Evolutionary conservation across 2,113 vertebrate genomes (phyloP).

Genomic region (Calidris pugnax): DNA sequence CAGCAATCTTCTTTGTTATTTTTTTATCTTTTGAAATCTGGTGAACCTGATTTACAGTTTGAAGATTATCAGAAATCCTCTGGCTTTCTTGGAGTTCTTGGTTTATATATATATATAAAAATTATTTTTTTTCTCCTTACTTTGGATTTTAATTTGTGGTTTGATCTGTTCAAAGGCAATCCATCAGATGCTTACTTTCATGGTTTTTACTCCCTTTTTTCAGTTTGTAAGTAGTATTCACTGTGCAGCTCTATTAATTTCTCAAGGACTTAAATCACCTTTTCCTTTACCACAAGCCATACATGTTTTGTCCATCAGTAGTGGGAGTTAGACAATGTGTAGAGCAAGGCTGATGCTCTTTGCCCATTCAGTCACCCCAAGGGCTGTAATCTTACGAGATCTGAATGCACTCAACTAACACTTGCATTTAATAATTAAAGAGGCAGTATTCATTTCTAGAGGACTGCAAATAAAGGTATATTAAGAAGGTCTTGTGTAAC

Average conservation of each 20-base stretch:
- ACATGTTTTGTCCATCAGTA: conserved; percentile 9
- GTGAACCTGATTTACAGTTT: conserved; percentile 71
- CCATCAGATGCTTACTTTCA: conserved; percentile 90
- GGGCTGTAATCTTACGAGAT: conserved; percentile 40
- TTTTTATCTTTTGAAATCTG: not conserved
- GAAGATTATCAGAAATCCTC: conserved; percentile 77
- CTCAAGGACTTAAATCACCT: conserved; percentile 59
- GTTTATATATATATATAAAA: conserved; percentile 8
- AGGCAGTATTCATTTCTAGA: conserved; percentile 76
- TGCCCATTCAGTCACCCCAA: conserved; percentile 36
- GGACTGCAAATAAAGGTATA: conserved; percentile 44
- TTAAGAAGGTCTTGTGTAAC: not conserved
- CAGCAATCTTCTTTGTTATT: not conserved
- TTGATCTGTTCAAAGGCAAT: conserved; percentile 91
- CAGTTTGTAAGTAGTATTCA: conserved; percentile 93
- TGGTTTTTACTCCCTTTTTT: conserved; percentile 94
- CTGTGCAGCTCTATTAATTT: conserved; percentile 46
- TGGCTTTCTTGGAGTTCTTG: conserved; percentile 61
- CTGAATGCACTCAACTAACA: conserved; percentile 42
- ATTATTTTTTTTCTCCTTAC: not conserved
- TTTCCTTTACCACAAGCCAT: conserved; percentile 24
- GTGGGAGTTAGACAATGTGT: conserved; percentile 15
- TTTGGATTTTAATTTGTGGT: conserved; percentile 80
- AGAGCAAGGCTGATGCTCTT: conserved; percentile 54
- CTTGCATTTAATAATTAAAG: conserved; percentile 63